Base-by-base conservation (phyloP, 2,888 invertebrate genomes). In the Caenorhabditis sp. region DNA sequence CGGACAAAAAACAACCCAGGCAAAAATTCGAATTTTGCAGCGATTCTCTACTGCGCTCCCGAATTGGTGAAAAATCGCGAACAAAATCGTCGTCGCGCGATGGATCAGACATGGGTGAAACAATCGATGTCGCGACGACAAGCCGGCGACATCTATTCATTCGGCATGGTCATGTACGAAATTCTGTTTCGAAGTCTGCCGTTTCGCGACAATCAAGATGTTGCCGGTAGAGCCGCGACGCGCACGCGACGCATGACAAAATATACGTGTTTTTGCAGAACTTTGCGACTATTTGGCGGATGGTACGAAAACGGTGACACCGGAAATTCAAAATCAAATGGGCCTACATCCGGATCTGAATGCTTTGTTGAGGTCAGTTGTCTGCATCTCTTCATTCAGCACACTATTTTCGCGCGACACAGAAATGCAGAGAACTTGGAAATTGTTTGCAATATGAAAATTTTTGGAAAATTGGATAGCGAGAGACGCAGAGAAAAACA, bases 161-260 rank as follows among this genome's bases (percentile, higher is more conserved):
- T 85, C 55, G 85, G 85, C 54, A 84, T 85, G 70, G 69, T 85
- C 37, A 85, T 85, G 84, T 85, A 85, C 61, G 85, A 85, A 66
- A 84, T 85, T 23, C 64, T 82, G 6, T 83, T 81, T 63, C 49
- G 81, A 58, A 58, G 73, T 27, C 58, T 82, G 19, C 83, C 82
- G 27, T 83, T 81, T 62, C 60, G 79, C 26, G 76, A 78, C 3
- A 70, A 75, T 49, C 77, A 77, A 10, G 78, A 83, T 60, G 64
- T 83, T 6, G 58, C 58, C 14, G 81, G 82, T 79, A n/a, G n/a
- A n/a, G n/a, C n/a, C n/a, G n/a, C n/a, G n/a, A n/a, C n/a, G n/a
- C n/a, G n/a, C n/a, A n/a, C n/a, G n/a, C n/a, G 10, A 62, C 19
- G 5, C 5, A 50, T 8, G n/a, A 19, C 5, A 50, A 50, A 37